Evolutionary conservation across 1,140 invertebrate species (phyloP).

Genomic region (Philaenus spumarius): DNA sequence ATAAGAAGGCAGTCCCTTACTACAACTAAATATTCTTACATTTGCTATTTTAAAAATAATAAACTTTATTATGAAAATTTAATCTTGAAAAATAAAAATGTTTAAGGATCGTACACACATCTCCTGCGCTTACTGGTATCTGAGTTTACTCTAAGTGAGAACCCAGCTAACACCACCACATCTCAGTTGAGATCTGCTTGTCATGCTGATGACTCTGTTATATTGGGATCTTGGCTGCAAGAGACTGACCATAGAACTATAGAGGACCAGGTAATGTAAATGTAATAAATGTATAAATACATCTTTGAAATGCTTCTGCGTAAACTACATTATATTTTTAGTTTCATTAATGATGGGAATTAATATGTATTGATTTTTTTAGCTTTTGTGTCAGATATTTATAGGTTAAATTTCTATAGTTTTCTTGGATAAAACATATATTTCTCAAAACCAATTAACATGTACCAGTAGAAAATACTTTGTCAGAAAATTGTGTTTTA

Average conservation of each 20-base stretch:
- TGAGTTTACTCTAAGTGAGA: constrained; percentile 94
- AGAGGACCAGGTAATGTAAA: constrained; percentile 83
- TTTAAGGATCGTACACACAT: constrained; percentile 71
- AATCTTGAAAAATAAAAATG: background rate
- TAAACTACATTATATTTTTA: background rate
- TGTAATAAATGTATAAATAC: background rate
- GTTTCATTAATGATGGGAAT: too few species aligned
- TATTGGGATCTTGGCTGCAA: constrained; percentile 81
- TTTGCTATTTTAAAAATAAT: background rate
- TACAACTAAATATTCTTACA: too few species aligned
- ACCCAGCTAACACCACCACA: constrained; percentile 89
- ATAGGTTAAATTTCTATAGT: too few species aligned
- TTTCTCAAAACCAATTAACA: too few species aligned
- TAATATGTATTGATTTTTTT: background rate
- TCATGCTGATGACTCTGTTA: constrained; percentile 84
- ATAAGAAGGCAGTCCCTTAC: too few species aligned
- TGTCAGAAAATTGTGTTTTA: too few species aligned
- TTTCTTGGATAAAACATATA: too few species aligned
- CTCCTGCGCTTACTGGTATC: constrained; percentile 90
- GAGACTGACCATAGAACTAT: constrained; percentile 95
- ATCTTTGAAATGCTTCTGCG: background rate
- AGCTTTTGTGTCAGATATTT: background rate
- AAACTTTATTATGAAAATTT: too few species aligned
- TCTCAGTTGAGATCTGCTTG: constrained; percentile 79
- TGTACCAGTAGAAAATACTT: too few species aligned